Base-by-base conservation (phyloP, 2,797 vertebrate genomes). In the Enteromius trimaculatus region DNA sequence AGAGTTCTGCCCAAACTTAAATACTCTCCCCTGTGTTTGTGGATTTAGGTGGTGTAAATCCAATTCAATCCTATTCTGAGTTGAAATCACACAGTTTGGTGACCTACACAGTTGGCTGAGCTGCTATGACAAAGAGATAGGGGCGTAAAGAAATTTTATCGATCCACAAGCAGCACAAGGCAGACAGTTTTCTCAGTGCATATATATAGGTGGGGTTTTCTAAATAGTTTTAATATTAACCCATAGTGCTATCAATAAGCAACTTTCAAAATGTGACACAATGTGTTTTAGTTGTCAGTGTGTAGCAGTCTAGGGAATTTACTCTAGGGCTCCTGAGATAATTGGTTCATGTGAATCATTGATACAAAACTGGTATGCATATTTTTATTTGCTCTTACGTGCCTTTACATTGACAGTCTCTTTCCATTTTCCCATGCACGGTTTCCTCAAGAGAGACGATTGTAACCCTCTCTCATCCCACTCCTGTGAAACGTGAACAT, bases 401-500 rank as follows among this genome's bases (percentile, higher is more conserved):
- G 55, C 66, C 44, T 82, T 72, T 85, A 70, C 47, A 60, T 64
- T 84, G 85, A 84, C 89, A 91, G 88, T 90, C 49, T 69, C 81
- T 77, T 87, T 88, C 80, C 42, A 86, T 75, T 85, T 87, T 85
- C 84, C 90, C 77, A 58, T 84, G 85, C 81, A 90, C 79, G 75
- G 86, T 65, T 87, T 81, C 68, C 80, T 85, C 80, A 74, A 83
- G 78, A 87, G 81, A 86, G 83, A 83, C 79, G 69, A 79, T 53
- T 37, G 83, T 88, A 86, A 92, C 89, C 90, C 88, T 88, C 89
- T 90, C 77, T 74, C 66, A 69, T 81, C 77, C 77, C 81, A 70
- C 37, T 86, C 71, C 90, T 91, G 90, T 92, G 77, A 74, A 79
- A 80, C 74, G 10, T 86, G 90, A 88, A 91, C 90, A 91, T 88